Conservation (phyloP, 2,888 invertebrate species). For the Criorhina ranunculi region DNA sequence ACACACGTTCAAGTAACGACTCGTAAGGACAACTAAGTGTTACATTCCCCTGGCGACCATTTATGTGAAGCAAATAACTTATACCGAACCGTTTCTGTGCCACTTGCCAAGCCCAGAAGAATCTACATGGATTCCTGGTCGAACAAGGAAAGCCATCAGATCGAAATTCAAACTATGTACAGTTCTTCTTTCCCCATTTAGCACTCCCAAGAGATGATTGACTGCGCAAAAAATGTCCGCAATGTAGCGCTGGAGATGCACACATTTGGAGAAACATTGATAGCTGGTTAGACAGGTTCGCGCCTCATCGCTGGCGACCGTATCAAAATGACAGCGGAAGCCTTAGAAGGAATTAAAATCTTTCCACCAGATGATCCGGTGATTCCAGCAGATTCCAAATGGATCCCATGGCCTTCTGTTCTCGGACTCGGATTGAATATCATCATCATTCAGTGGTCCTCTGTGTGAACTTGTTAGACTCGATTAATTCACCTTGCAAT, state of each 20-base stretch:
- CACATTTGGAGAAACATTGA: slow-evolving; percentile 59
- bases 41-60: slow-evolving; percentile 16
- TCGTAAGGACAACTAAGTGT: slow-evolving; percentile 15
- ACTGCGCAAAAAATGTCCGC: slow-evolving; percentile 27
- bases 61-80: slow-evolving; percentile 31
- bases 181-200: slow-evolving; percentile 25
- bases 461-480: slow-evolving; percentile 48
- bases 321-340: slow-evolving; percentile 57
- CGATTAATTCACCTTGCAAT: slow-evolving; percentile 60
- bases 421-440: slow-evolving; percentile 48
- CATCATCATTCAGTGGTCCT: slow-evolving; percentile 17
- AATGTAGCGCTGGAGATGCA: slow-evolving; percentile 21
- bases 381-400: slow-evolving; percentile 55
- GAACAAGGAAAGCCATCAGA: slow-evolving; percentile 38
- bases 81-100: slow-evolving; percentile 45
- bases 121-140: slow-evolving; percentile 42
- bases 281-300: slow-evolving; percentile 65
- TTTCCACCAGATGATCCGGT: slow-evolving; percentile 66
- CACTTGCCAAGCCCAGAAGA: slow-evolving; percentile 29
- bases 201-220: slow-evolving; percentile 42
- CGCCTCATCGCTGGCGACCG: slow-evolving; percentile 29
- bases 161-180: slow-evolving; percentile 37
- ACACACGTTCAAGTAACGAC: neutral
- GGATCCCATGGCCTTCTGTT: slow-evolving; percentile 66
- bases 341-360: slow-evolving; percentile 65